A percentile compares a stretch with the other conserved stretches of the same genome.
Evolutionary conservation across 2,888 invertebrate genomes (phyloP).

Genomic region (Oligia fasciuncula): DNA sequence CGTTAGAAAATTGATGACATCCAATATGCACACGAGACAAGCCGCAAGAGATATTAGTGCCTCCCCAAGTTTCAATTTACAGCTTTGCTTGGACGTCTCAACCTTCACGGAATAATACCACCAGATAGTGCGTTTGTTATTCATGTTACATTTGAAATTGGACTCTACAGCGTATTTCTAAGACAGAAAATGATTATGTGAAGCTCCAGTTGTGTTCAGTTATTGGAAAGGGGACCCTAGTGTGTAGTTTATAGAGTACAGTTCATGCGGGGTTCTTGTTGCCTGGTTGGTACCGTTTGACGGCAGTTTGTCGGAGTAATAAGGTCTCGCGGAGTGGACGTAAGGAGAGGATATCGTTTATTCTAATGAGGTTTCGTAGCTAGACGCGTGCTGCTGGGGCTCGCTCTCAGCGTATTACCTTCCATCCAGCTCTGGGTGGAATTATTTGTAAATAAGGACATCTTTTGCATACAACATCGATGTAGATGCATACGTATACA

Average conservation of each 20-base stretch:
- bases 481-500: constrained; percentile 33
- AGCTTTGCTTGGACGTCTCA: constrained; percentile 84
- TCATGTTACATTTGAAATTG: constrained; percentile 73
- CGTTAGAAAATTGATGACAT: constrained; percentile 64
- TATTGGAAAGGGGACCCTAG: constrained; percentile 72
- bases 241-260: constrained; percentile 67
- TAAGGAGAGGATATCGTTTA: constrained; percentile 90
- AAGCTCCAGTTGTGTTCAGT: constrained; percentile 35
- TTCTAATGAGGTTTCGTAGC: constrained; percentile 88
- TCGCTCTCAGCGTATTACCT: constrained; percentile 72
- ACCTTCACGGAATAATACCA: constrained; percentile 81
- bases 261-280: constrained; percentile 64
- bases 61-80: constrained; percentile 86
- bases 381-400: constrained; percentile 76
- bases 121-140: constrained; percentile 82
- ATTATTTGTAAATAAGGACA: constrained; percentile 68
- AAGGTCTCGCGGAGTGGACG: constrained; percentile 89
- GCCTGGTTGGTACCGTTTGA: constrained; percentile 83
- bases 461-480: constrained; percentile 55
- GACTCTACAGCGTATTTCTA: constrained; percentile 73
- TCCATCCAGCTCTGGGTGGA: constrained; percentile 68
- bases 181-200: constrained; percentile 73
- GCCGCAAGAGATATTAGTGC: constrained; percentile 78
- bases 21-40: constrained; percentile 66
- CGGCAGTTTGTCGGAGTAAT: constrained; percentile 89